Evolutionary conservation across 2,888 invertebrate genomes (phyloP).

Genomic region (Eurois occulta): DNA sequence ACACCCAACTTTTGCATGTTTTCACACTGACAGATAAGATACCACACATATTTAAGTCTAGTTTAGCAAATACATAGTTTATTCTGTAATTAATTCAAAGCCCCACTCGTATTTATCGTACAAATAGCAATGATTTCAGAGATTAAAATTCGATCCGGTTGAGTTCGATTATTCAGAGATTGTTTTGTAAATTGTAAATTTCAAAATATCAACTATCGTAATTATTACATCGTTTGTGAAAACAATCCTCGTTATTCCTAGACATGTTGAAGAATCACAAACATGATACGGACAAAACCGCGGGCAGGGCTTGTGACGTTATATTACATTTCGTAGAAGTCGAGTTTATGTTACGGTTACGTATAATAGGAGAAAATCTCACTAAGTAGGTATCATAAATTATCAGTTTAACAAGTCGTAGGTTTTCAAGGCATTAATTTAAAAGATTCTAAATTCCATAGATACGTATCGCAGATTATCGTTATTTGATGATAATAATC

Average conservation of each 20-base stretch:
- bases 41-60: neutral
- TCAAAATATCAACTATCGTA: neutral
- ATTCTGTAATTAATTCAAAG: conserved; percentile 4
- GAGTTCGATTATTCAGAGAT: neutral
- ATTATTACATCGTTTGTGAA: neutral
- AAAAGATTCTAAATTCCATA: conserved; percentile 5
- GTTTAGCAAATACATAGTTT: conserved; percentile 4
- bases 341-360: neutral
- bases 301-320: neutral
- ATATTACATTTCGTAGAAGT: too few relatives aligned
- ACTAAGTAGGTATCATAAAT: conserved; percentile 2
- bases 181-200: neutral
- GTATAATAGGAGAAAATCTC: neutral
- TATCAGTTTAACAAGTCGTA: neutral
- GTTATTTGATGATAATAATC: conserved; percentile 36
- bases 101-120: neutral
- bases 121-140: neutral
- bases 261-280: neutral
- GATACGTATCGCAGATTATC: conserved; percentile 24
- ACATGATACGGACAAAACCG: neutral
- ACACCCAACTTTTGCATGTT: neutral
- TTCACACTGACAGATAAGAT: neutral
- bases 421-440: conserved; percentile 2
- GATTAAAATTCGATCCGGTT: neutral
- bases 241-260: neutral